These are phyloP conservation scores for Penelope pileata DNA, from an alignment of 2,113 vertebrate genomes.

Conservation along the genomic window DNA sequence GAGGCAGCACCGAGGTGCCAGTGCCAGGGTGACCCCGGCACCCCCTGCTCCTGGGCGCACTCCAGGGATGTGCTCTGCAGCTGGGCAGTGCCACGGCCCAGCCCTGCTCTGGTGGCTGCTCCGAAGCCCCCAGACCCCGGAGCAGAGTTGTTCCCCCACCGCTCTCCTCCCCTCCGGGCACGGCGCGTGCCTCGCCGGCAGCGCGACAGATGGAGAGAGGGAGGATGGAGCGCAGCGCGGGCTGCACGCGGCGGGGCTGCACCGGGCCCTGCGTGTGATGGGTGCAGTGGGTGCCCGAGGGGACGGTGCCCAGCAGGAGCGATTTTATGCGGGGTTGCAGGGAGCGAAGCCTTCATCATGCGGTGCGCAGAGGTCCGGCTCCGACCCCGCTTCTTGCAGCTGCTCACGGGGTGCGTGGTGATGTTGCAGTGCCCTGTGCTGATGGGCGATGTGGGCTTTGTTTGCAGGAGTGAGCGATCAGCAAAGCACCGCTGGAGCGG, in stretches of 20 bases:
- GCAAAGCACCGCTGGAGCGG: neutral
- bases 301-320: no score
- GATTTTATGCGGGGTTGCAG: neutral
- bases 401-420: rapidly evolving
- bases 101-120: neutral
- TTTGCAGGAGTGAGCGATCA: neutral
- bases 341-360: rapidly evolving
- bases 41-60: no score
- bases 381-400: neutral
- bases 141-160: neutral
- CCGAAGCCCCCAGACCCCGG: neutral
- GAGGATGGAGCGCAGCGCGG: constrained; percentile 61
- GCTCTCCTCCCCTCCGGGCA: neutral
- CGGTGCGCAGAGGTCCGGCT: rapidly evolving
- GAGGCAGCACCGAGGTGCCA: neutral
- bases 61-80: neutral
- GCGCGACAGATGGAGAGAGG: constrained; percentile 75
- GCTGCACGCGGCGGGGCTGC: neutral
- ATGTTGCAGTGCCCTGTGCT: rapidly evolving
- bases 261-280: neutral
- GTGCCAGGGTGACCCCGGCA: no score
- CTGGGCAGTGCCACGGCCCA: rapidly evolving
- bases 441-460: rapidly evolving
- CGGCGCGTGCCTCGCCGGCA: neutral
- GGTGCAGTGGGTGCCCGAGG: neutral